A percentile compares a stretch with the other conserved stretches of the same genome.
These are phyloP conservation scores for Apotomis turbidana DNA, from an alignment of 2,888 invertebrate species.

Conservation along the genomic window DNA sequence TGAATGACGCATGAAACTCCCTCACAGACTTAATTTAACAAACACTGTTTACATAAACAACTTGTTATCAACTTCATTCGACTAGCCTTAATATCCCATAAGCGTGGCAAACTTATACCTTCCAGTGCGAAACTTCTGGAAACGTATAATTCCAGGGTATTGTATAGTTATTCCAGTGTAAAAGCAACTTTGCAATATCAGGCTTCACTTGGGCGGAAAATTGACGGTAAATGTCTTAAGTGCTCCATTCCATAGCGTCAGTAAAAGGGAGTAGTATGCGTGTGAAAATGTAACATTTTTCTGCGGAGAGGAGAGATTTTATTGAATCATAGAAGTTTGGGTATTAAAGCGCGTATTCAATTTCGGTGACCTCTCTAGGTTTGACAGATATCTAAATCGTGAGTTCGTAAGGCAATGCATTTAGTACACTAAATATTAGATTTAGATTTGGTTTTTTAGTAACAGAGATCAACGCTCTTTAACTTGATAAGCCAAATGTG, in stretches of 20 bases:
- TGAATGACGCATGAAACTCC: neutral
- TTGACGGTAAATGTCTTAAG: slow-evolving; percentile 21
- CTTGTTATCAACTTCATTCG: slow-evolving; percentile 5
- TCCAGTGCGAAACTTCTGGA: neutral
- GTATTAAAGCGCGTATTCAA: neutral
- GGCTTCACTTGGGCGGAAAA: slow-evolving; percentile 10
- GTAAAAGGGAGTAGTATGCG: neutral
- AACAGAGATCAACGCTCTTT: too few species aligned
- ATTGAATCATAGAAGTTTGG: neutral
- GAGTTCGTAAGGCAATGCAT: too few species aligned
- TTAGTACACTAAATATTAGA: too few species aligned
- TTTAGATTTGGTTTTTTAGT: too few species aligned
- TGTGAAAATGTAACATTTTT: neutral
- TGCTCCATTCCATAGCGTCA: neutral
- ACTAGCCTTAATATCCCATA: slow-evolving; percentile 12
- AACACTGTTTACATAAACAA: slow-evolving; percentile 4
- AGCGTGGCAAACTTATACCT: slow-evolving; percentile 9
- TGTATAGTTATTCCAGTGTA: neutral
- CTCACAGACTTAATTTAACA: neutral
- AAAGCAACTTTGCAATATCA: slow-evolving; percentile 7
- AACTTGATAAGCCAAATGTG: too few species aligned
- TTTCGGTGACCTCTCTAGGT: too few species aligned
- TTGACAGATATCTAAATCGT: too few species aligned
- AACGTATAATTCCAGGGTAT: neutral
- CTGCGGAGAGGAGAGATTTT: neutral